These are phyloP conservation scores for Psittacus erithacus DNA, from an alignment of 2,113 vertebrate genomes.

Conservation along the genomic window DNA sequence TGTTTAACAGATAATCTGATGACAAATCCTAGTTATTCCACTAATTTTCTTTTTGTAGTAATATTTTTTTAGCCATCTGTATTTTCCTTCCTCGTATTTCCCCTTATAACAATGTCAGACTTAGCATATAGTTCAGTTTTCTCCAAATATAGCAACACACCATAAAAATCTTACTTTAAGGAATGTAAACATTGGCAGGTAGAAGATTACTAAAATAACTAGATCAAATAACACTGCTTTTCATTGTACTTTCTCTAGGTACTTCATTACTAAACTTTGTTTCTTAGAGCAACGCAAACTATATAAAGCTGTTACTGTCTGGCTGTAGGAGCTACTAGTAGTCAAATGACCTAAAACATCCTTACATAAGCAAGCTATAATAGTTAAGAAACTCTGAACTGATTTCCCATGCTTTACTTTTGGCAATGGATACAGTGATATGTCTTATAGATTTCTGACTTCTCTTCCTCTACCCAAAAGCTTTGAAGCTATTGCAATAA, in stretches of 20 bases:
- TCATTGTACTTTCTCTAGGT: neutral
- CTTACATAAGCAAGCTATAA: slow-evolving; percentile 11
- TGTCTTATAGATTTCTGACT: slow-evolving; percentile 35
- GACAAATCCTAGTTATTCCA: neutral
- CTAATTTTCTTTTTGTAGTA: neutral
- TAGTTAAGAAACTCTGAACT: slow-evolving; percentile 16
- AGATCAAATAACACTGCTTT: neutral
- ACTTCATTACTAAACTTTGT: neutral
- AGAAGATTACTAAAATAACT: neutral
- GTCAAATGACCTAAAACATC: neutral
- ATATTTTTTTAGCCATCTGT: neutral
- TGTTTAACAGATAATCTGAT: neutral
- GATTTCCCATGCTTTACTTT: neutral
- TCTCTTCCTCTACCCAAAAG: neutral
- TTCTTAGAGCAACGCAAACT: neutral
- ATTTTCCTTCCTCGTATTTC: neutral
- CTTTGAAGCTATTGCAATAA: slow-evolving; percentile 9
- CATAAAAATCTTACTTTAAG: neutral
- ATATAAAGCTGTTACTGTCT: neutral
- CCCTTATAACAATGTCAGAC: neutral
- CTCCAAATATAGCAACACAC: neutral
- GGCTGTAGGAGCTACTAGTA: neutral
- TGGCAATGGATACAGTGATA: neutral
- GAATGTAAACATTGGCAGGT: neutral
- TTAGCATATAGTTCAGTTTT: neutral